Evolutionary conservation across 2,113 vertebrate species (phyloP), one percentile per base, ranked within the genome.

Genomic region (Agapornis roseicollis): DNA sequence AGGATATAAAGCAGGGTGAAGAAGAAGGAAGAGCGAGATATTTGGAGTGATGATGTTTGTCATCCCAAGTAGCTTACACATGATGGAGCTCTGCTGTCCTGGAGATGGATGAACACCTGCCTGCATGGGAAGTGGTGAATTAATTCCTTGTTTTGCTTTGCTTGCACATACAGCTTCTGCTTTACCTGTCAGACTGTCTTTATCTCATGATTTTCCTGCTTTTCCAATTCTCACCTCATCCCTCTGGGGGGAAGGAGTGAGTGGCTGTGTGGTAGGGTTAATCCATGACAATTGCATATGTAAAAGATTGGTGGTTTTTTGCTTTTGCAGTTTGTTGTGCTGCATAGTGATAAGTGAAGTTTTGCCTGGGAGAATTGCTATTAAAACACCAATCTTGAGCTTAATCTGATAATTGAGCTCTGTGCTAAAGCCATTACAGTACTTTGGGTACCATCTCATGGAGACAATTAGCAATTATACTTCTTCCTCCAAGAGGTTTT

Each of bases 161-260:
- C 56, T 35, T 58, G 56, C 56, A 24, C 33, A 10, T 58, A 35
- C 56, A 35, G 22, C 56, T 58, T 58, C 56, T 35, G 33, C 56
- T 58, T 58, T 58, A 35, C 56, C 33, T 58, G 10, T 58, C 56
- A 35, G 24, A 58, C 56, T 58, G 22, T 35, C 22, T 15, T 58
- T 58, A 35, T 58, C 56, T 58, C 56, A 35, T 35, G 39, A 8
- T 63, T 81, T 81, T 56, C 27, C 49, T 16, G 13, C 49, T 77
- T 44, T 50, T 64, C 13, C 64, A 56, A 0, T 22, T 50, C 28
- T 11, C n/a, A 76, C 28, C 11, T 1, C 0, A 4, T 56, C 66
- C 63, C 35, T 19, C 0, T 1, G 33, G 6, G 18, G 61, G 55
- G 61, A 56, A 20, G 50, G 66, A 37, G 66, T 35, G 35, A 29